Base-by-base conservation (phyloP, 2,113 vertebrate genomes). In the Lota lota region DNA sequence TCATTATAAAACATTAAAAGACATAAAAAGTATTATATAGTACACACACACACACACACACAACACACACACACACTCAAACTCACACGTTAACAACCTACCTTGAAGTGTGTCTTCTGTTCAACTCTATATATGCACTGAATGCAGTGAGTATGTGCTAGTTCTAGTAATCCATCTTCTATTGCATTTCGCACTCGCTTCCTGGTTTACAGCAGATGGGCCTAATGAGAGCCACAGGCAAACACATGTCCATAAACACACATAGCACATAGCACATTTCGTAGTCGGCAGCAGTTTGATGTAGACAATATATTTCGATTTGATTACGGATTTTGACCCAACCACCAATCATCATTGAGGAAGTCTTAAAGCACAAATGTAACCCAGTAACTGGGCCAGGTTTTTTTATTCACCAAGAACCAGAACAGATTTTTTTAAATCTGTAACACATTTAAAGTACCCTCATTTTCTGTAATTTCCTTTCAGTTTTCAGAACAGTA, bases 131-230 rank as follows among this genome's bases (percentile, higher is more conserved):
- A 36, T 28, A 59, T 20, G 64, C 47, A 22, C 47, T 22, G 60
- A 20, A 17, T 57, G 66, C 36, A 40, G 54, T 47, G 33, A n/a
- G 21, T 56, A 22, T 67, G 56, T 57, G 56, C 4, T 40, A 10
- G 6, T 40, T 40, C 6, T 10, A 40, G 36, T 40, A 1, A 11
- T 40, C 36, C 36, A 11, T 40, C 36, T 40, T 40, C 36, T 5
- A 40, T 40, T 81, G 83, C 82, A 83, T 88, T 72, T 86, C 79
- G 86, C 87, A 87, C 88, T 88, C 81, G 22, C 79, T 82, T 87
- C 24, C 24, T 84, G 73, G 70, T 77, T 88, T 79, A 83, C 68
- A 87, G 80, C 90, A 92, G 91, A 92, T 92, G 91, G 90, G 84
- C 85, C 85, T 72, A 85, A 85, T 90, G 90, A 84, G 89, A 91